These are phyloP conservation scores for Blera fallax DNA, from an alignment of 2,888 invertebrate species.

Conservation along the genomic window DNA sequence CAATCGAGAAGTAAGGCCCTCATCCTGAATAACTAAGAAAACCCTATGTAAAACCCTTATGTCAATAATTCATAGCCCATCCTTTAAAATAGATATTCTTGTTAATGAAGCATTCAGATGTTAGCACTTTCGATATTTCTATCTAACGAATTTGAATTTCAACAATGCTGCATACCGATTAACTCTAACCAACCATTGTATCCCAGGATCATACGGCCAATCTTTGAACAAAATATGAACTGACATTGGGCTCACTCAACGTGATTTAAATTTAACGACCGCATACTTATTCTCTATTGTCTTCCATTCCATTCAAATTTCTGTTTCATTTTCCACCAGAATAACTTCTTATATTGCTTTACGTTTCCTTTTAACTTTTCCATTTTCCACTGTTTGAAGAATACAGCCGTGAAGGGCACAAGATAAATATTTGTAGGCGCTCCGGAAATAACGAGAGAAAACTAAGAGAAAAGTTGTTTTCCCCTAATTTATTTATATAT, in stretches of 20 bases:
- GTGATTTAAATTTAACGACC: neutral
- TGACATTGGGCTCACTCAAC: neutral
- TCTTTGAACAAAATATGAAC: neutral
- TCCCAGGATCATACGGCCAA: neutral
- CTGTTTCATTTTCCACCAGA: slow-evolving; percentile 27
- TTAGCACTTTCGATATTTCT: neutral
- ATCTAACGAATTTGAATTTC: neutral
- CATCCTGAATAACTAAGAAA: too few relatives aligned
- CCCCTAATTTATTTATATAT: slow-evolving; percentile 29
- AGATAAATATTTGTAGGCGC: slow-evolving; percentile 21
- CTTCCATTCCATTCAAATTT: slow-evolving; percentile 17
- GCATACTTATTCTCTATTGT: slow-evolving; percentile 18
- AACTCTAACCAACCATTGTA: neutral
- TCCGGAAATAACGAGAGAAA: slow-evolving; percentile 6
- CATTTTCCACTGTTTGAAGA: slow-evolving; percentile 9
- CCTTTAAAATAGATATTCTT: too few relatives aligned
- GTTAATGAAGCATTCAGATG: too few relatives aligned
- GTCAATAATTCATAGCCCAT: too few relatives aligned
- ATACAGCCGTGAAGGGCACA: neutral
- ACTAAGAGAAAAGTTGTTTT: slow-evolving; percentile 29
- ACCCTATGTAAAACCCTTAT: too few relatives aligned
- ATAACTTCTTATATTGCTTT: slow-evolving; percentile 19
- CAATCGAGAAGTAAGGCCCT: too few relatives aligned
- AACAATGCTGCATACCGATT: neutral
- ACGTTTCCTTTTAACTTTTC: neutral